Evolutionary conservation across 2,888 invertebrate species (phyloP), one percentile per base, ranked within the genome.

Genomic region (Halocaridina rubra): DNA sequence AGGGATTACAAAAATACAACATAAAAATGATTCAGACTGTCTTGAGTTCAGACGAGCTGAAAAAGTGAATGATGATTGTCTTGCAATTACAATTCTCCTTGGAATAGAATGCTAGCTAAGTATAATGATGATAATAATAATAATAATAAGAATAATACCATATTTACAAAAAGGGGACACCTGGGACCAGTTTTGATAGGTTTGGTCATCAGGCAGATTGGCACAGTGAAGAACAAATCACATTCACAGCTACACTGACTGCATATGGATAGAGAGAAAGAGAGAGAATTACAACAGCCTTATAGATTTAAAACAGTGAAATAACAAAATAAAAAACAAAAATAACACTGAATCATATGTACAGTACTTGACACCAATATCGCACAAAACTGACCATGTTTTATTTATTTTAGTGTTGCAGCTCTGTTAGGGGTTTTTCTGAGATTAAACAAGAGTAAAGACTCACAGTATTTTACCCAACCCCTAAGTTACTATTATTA

Each of bases 181-280:
- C 82, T 82, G 82, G 82, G 82, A 71, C 82, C 82, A 82, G 82
- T 77, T 32, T 81, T 81, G 46, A 82, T 61, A 67, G 69, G 82
- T 77, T 82, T 76, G 82, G 82, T 59, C 82, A 76, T 59, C 82
- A 78, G 77, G 82, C 27, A 78, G 69, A 82, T 82, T 82, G 82
- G 82, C 82, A 82, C 82, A 82, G 82, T 82, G 82, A 82, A 82
- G 77, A 82, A 82, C 82, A 82, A 82, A 82, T 82, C 82, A 82
- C 82, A 78, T 78, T 69, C 82, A 82, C 82, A 78, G 77, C 71
- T 82, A 78, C 77, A 82, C 80, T 74, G 80, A 82, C 82, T 77
- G 82, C 77, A 71, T 82, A 82, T 78, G 82, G 82, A 82, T 77
- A 82, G 61, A 77, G 46, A 46, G 46, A 46, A 16, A 46, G 10